Evolutionary conservation across 2,888 invertebrate genomes (phyloP), one percentile per base, ranked within the genome.

Genomic region (Monopis laevigella): DNA sequence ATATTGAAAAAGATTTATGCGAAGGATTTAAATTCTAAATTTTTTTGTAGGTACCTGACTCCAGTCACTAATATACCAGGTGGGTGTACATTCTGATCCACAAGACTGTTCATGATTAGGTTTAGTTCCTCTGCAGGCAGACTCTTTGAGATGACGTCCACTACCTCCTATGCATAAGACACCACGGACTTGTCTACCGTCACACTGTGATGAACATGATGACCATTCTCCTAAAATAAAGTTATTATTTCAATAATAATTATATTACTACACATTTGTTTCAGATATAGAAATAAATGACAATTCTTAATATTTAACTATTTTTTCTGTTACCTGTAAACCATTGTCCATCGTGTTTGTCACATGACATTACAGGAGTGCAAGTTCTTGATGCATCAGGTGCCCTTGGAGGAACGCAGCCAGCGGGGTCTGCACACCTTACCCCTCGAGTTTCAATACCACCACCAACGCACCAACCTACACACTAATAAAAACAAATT

Each of bases 51-150:
- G 48, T 11, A 88, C 88, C 84, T 86, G 80, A 19, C 83, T 78
- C 92, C 92, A 92, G 48, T 90, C 88, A 29, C 90, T 88, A 45
- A 81, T 83, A 60, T 85, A 90, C 92, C 92, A 92, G 47, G 83
- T 78, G 0, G 89, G 81, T 1, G 69, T 64, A 56, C 92, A 92
- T 3, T 68, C 56, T 49, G 57, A 46, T 48, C 71, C 58, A 74
- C 95, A 96, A 18, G 81, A 68, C 54, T 86, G 83, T 52, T 86
- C 82, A 1, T 72, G 70, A n/a, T 77, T 71, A 0, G 95, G 96
- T 56, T 84, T 87, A 1, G 82, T 58, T 0, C 67, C 62, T 13
- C 82, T 75, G 63, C 87, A 90, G 5, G 85, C 87, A 54, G 82
- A 83, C 55, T 83, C 56, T 65, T 82, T 51, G 64, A 84, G 51